phyloP scores from a whole-genome alignment of 2,888 invertebrate species.

The Malachius bipustulatus region DNA sequence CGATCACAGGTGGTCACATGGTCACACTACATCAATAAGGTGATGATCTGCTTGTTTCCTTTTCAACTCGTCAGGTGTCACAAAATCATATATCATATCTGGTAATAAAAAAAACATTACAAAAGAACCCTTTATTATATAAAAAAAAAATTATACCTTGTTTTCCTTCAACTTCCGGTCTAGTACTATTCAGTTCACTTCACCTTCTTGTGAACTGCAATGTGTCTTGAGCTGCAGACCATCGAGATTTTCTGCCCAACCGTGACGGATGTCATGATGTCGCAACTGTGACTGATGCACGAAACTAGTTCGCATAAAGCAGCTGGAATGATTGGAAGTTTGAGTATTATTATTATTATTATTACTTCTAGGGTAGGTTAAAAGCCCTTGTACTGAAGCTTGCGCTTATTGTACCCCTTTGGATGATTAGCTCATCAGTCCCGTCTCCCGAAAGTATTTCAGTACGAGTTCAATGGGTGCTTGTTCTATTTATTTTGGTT shows the following conservation, averaged over 20 bases:
- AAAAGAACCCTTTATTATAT: neutral
- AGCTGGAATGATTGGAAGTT: conserved; percentile 37
- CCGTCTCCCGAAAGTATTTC: too few species aligned
- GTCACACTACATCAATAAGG: conserved; percentile 61
- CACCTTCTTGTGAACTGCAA: conserved; percentile 56
- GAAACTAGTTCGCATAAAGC: conserved; percentile 58
- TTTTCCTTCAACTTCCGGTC: conserved; percentile 41
- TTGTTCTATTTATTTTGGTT: too few species aligned
- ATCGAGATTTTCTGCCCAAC: conserved; percentile 52
- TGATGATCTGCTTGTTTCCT: conserved; percentile 38
- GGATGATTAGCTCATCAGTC: too few species aligned
- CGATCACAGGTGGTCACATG: conserved; percentile 59
- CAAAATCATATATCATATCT: conserved; percentile 49
- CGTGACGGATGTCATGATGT: conserved; percentile 46
- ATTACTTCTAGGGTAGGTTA: too few species aligned
- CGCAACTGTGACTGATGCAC: conserved; percentile 57
- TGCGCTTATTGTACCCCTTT: too few species aligned
- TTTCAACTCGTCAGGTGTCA: conserved; percentile 45
- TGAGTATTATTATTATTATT: too few species aligned
- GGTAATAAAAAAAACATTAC: conserved; percentile 12
- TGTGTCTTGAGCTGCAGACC: conserved; percentile 51
- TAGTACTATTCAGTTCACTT: conserved; percentile 48
- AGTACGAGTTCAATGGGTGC: too few species aligned
- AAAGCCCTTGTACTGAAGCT: too few species aligned
- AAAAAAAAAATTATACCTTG: conserved; percentile 40